Evolutionary conservation across 1,140 invertebrate genomes (phyloP), one percentile per base, ranked within the genome.

Genomic region (Chironomus tepperi): DNA sequence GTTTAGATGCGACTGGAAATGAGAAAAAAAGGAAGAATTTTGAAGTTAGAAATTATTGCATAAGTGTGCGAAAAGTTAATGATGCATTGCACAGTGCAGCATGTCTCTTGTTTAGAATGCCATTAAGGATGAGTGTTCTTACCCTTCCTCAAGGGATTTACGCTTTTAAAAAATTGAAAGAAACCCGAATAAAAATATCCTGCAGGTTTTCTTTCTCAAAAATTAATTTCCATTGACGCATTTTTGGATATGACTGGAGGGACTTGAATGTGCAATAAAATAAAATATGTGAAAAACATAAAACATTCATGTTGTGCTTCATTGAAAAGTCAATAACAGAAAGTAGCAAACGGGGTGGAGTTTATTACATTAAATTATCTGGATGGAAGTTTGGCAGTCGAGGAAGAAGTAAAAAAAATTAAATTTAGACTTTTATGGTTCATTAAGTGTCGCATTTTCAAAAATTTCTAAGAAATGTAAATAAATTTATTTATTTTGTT

Each of bases 41-140:
- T n/a, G n/a, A n/a, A n/a, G n/a, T n/a, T 9, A 70, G 9, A 16
- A 70, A 70, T 57, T 57, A 70, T 70, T 70, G 65, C 19, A 10
- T 8, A 70, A 70, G 65, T 70, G 65, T 70, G 65, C 65, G 65
- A 70, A 70, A 70, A 70, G 16, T 70, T 70, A 70, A 70, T 70
- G 16, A 70, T 18, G 65, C 65, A 70, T 70, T 18, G 65, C 65
- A 19, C 65, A 70, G 2, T 18, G 19, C 65, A 70, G 43, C 64
- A 67, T 19, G n/a, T 19, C n/a, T 19, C 64, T 67, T 70, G 65
- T 10, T 70, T 70, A 18, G 18, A 18, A 70, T 18, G 5, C 19
- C 65, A 70, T 70, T 70, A 70, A 21, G n/a, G 47, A 12, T 57
- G 47, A 57, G 47, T 19, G 65, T 9, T 18, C 19, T 16, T 10